Conservation (phyloP, 2,797 vertebrate genomes). For the Zenarchopterus dispar region DNA sequence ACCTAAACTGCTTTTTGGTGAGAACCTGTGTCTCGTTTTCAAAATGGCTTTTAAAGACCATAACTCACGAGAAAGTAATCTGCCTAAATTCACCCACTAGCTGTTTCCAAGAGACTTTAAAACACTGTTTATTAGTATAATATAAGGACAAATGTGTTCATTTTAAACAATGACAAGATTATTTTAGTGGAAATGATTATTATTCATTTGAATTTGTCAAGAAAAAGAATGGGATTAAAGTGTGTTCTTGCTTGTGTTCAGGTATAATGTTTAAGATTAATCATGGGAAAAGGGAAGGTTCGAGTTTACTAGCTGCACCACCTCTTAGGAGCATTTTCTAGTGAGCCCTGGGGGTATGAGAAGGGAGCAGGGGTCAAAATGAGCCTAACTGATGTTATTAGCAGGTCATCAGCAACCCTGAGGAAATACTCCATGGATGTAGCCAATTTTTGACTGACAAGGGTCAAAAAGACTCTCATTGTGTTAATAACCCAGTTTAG, state of each 20-base stretch:
- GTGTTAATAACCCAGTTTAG: conserved; percentile 34
- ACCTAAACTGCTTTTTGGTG: conserved; percentile 83
- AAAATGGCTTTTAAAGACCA: conserved; percentile 66
- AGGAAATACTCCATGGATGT: conserved; percentile 39
- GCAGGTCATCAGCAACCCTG: conserved; percentile 59
- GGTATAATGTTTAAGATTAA: conserved; percentile 22
- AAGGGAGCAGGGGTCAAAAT: conserved; percentile 36
- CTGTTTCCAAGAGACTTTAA: conserved; percentile 47
- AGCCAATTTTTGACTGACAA: conserved; percentile 22
- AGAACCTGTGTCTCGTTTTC: conserved; percentile 83
- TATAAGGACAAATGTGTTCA: conserved; percentile 44
- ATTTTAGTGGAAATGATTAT: conserved; percentile 8
- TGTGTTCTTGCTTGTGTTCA: neutral
- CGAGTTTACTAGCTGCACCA: conserved; percentile 28
- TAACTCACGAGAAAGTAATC: conserved; percentile 73
- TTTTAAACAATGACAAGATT: conserved; percentile 27
- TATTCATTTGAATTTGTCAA: conserved; percentile 21
- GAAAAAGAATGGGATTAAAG: conserved; percentile 16
- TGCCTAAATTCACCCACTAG: conserved; percentile 59
- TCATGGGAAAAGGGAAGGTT: conserved; percentile 27
- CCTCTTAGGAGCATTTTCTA: conserved; percentile 29
- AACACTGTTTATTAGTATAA: conserved; percentile 51
- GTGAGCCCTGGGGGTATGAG: conserved; percentile 40
- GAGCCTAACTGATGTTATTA: conserved; percentile 69
- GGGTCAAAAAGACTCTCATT: conserved; percentile 41